Conservation (phyloP, 2,797 vertebrate genomes). For the Neostethus bicornis region DNA sequence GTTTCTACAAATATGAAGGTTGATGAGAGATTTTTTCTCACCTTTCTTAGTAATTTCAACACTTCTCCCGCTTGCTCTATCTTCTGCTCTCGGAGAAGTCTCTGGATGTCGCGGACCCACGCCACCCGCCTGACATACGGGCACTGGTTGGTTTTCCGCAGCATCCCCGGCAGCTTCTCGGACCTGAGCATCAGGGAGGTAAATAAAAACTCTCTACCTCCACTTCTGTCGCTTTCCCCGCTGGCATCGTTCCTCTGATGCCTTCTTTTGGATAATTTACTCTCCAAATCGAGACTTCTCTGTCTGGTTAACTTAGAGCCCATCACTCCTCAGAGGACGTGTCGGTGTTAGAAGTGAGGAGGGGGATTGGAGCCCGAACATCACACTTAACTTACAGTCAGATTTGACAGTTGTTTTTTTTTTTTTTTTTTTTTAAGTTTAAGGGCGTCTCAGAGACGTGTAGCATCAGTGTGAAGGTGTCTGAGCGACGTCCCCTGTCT, state of each 20-base stretch:
- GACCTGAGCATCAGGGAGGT: constrained; percentile 83
- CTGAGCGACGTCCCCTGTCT: constrained; percentile 23
- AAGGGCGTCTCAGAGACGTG: constrained; percentile 2
- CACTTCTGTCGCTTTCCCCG: constrained; percentile 58
- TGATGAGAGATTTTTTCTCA: constrained; percentile 32
- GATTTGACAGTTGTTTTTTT: too few relatives aligned
- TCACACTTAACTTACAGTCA: constrained; percentile 51
- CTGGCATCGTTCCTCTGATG: constrained; percentile 59
- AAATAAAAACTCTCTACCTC: constrained; percentile 78
- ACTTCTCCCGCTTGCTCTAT: constrained; percentile 82
- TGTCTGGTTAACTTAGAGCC: constrained; percentile 87
- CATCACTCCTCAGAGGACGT: constrained; percentile 75
- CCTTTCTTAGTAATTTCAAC: constrained; percentile 86
- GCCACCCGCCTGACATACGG: constrained; percentile 85
- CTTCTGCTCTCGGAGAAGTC: constrained; percentile 81
- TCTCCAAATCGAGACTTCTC: constrained; percentile 84
- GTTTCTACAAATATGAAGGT: background rate
- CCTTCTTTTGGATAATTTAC: constrained; percentile 68
- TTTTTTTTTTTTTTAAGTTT: too few relatives aligned
- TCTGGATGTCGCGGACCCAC: constrained; percentile 89
- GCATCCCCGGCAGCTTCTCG: constrained; percentile 85
- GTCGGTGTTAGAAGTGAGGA: constrained; percentile 15
- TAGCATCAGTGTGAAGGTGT: constrained; percentile 2
- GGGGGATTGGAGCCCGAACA: constrained; percentile 52
- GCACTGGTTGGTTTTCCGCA: constrained; percentile 81